These are phyloP conservation scores for Microctonus brassicae DNA, from an alignment of 2,888 invertebrate species.

Conservation along the genomic window DNA sequence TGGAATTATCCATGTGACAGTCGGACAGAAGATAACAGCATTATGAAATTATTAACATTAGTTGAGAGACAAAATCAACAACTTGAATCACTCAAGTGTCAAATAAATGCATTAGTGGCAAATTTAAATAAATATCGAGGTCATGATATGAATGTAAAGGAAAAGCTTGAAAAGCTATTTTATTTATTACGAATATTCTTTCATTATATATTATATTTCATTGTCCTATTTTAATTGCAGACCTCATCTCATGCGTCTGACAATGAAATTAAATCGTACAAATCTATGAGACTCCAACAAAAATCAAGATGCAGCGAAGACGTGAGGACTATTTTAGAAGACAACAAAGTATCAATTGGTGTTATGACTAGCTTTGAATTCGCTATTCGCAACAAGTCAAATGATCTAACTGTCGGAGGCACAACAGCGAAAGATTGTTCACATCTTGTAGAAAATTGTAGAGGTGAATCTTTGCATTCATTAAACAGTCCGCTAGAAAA, in stretches of 20 bases:
- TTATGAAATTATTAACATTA: constrained; percentile 74
- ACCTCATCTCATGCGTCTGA: constrained; percentile 1
- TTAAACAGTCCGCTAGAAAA: constrained; percentile 57
- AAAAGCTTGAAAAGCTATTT: constrained; percentile 7
- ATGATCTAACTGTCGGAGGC: background rate
- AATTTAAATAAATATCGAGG: constrained; percentile 57
- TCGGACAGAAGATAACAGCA: constrained; percentile 59
- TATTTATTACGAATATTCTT: constrained; percentile 14
- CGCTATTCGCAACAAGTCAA: constrained; percentile 62
- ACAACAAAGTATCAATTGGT: constrained; percentile 77
- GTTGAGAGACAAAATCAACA: constrained; percentile 79
- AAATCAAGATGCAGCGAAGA: constrained; percentile 11
- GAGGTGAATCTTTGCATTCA: background rate
- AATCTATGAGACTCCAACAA: constrained; percentile 10
- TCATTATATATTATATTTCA: background rate
- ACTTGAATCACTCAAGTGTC: constrained; percentile 75
- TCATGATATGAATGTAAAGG: too few relatives aligned
- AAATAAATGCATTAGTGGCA: constrained; percentile 74
- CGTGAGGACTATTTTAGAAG: constrained; percentile 62
- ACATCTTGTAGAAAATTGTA: too few relatives aligned
- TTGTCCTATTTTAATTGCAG: background rate
- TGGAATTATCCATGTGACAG: constrained; percentile 45
- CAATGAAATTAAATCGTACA: constrained; percentile 16
- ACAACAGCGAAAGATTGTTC: background rate
- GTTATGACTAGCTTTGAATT: constrained; percentile 82